A percentile compares a stretch with the other conserved stretches of the same genome.
Evolutionary conservation across 2,888 invertebrate genomes (phyloP).

Genomic region (Volucella inflata): DNA sequence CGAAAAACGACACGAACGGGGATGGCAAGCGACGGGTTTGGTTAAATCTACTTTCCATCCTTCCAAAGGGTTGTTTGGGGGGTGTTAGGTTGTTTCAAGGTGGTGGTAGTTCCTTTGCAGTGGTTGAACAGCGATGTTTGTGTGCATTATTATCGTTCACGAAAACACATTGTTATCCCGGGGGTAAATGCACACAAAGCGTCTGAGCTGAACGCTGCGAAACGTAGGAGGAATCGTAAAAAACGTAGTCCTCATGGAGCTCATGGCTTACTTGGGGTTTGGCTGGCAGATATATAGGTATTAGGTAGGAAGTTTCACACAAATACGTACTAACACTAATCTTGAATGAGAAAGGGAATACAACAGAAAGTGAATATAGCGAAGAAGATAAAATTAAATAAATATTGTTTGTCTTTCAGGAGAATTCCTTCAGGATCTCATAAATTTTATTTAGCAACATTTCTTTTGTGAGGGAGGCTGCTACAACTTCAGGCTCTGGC

Average conservation of each 20-base stretch:
- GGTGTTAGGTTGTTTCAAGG: constrained; percentile 3
- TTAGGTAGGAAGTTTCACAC: constrained; percentile 3
- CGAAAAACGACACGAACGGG: neutral
- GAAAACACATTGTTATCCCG: constrained; percentile 71
- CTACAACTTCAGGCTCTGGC: too few species aligned
- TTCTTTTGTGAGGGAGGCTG: neutral
- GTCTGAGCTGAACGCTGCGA: constrained; percentile 5
- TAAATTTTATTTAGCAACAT: constrained; percentile 61
- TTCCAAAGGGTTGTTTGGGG: neutral
- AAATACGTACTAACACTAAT: constrained; percentile 52
- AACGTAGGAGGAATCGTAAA: constrained; percentile 34
- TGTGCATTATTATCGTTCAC: constrained; percentile 73
- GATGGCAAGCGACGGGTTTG: neutral
- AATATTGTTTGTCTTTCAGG: constrained; percentile 69
- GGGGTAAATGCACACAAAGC: constrained; percentile 51
- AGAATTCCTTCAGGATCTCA: constrained; percentile 67
- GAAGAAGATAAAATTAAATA: constrained; percentile 70
- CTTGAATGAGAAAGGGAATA: constrained; percentile 50
- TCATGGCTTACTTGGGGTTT: neutral
- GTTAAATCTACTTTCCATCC: neutral
- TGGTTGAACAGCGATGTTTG: constrained; percentile 66
- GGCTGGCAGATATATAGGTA: neutral
- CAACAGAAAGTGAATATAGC: constrained; percentile 36
- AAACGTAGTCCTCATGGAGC: neutral
- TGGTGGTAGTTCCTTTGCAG: constrained; percentile 57